Evolutionary conservation across 2,888 invertebrate genomes (phyloP).

Genomic region (Stomorhina lunata): DNA sequence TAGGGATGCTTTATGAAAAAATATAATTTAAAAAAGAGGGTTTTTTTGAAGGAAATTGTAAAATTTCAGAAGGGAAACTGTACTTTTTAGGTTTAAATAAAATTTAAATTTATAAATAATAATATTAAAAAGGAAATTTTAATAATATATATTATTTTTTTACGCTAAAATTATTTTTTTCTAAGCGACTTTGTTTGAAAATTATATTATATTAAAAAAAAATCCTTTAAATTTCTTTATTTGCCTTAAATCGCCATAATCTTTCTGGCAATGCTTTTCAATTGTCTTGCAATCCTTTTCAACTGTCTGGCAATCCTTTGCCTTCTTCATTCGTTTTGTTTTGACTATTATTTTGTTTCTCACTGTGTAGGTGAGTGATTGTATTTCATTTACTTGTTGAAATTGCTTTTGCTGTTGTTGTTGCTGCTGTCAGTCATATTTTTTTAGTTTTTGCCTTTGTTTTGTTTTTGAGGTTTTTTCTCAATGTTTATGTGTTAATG

Average conservation of each 20-base stretch:
- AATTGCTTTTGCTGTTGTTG: neutral
- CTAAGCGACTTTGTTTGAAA: no score
- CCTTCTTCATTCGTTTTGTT: neutral
- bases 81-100: no score
- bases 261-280: no score
- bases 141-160: no score
- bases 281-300: neutral
- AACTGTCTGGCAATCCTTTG: neutral
- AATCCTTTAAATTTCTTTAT: no score
- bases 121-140: no score
- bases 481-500: slow-evolving; percentile 65
- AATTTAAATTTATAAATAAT: no score
- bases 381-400: slow-evolving; percentile 11
- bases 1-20: neutral
- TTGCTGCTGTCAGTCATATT: slow-evolving; percentile 9
- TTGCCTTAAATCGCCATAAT: no score
- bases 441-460: slow-evolving; percentile 5
- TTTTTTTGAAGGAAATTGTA: no score
- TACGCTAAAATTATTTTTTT: no score
- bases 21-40: neutral
- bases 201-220: no score
- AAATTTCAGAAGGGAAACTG: no score
- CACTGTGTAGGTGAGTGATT: neutral
- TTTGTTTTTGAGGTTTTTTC: slow-evolving; percentile 46
- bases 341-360: neutral